Evolutionary conservation across 2,113 vertebrate species (phyloP).

Genomic region (Cercopithecus mona): DNA sequence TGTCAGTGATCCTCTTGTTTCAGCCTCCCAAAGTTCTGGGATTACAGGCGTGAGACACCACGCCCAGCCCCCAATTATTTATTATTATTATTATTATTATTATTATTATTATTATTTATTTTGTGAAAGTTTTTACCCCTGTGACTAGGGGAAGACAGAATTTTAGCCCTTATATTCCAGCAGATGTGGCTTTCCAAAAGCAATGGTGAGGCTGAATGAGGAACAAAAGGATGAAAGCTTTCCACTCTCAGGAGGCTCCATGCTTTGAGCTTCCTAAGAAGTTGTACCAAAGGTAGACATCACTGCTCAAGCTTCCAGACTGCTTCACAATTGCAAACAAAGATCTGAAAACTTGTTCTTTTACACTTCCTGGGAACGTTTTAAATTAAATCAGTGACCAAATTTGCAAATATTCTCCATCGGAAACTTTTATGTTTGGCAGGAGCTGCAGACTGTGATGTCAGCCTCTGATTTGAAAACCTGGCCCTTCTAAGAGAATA

Average conservation of each 20-base stretch:
- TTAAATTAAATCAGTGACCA: neutral
- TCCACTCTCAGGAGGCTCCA: neutral
- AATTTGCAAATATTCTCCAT: neutral
- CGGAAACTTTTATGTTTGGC: neutral
- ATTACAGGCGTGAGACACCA: too few relatives aligned
- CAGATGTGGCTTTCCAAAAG: neutral
- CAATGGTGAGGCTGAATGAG: neutral
- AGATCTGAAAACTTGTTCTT: neutral
- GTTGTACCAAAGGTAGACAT: neutral
- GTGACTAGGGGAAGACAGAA: neutral
- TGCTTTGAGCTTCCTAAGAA: fast-evolving
- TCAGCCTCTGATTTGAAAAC: neutral
- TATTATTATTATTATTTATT: neutral
- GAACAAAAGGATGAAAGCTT: neutral
- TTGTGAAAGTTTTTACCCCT: neutral
- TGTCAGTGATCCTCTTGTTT: too few relatives aligned
- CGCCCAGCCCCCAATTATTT: neutral
- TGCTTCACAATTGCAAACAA: neutral
- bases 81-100: neutral
- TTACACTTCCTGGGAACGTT: neutral
- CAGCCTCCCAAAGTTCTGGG: too few relatives aligned
- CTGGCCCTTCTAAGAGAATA: neutral
- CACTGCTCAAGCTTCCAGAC: neutral
- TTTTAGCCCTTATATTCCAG: neutral
- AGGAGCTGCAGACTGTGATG: neutral